Conservation (phyloP, 2,797 vertebrate species). For the Spondyliosoma cantharus region DNA sequence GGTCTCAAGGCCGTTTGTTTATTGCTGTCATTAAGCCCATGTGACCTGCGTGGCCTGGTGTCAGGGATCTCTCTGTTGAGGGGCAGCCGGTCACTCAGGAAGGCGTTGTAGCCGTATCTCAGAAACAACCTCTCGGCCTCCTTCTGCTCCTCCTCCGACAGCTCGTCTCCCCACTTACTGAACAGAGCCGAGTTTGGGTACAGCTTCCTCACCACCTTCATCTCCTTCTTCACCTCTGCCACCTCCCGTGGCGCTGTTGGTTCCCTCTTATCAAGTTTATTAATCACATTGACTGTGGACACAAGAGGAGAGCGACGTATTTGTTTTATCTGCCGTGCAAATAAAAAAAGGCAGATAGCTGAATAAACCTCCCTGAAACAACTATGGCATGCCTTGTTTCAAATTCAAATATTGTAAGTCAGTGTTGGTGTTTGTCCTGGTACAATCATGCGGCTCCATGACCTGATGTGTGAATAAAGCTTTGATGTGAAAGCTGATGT, state of each 20-base stretch:
- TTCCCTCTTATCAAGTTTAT: slow-evolving; percentile 35
- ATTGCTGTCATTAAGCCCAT: too few species aligned
- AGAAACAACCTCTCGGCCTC: slow-evolving; percentile 87
- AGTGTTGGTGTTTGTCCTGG: neutral
- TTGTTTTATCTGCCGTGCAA: neutral
- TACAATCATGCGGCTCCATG: too few species aligned
- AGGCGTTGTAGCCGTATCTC: slow-evolving; percentile 93
- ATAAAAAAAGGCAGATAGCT: neutral
- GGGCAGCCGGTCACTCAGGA: slow-evolving; percentile 92
- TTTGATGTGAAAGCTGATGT: too few species aligned
- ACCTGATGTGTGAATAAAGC: too few species aligned
- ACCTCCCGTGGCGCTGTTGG: neutral
- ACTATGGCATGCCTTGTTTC: too few species aligned
- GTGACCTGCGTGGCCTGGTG: slow-evolving; percentile 76
- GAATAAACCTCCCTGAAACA: neutral
- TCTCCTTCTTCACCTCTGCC: slow-evolving; percentile 39
- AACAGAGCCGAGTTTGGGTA: slow-evolving; percentile 90
- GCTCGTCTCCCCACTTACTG: slow-evolving; percentile 88
- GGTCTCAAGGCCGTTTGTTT: neutral
- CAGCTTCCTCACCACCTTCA: slow-evolving; percentile 77
- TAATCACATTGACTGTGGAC: slow-evolving; percentile 62
- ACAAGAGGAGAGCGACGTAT: neutral
- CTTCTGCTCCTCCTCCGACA: slow-evolving; percentile 89
- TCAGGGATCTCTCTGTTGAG: slow-evolving; percentile 90
- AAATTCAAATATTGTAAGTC: neutral